Evolutionary conservation across 2,888 invertebrate genomes (phyloP).

Genomic region (Thymelicus sylvestris): DNA sequence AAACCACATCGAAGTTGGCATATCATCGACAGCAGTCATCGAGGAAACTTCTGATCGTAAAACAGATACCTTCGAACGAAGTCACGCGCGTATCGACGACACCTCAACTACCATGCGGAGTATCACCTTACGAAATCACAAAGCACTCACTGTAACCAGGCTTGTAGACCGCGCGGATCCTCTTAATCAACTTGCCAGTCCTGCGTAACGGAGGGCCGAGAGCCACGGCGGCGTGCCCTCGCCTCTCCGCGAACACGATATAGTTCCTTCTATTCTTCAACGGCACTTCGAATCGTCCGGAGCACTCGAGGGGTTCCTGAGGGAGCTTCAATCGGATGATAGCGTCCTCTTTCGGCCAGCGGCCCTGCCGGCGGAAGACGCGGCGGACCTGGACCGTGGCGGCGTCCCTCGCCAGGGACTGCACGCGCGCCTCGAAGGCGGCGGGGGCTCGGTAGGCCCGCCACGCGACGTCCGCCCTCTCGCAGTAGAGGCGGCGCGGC

Average conservation of each 20-base stretch:
- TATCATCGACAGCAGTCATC: conserved; percentile 41
- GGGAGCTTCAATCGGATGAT: conserved; percentile 68
- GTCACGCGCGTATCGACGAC: conserved; percentile 41
- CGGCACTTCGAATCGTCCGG: conserved; percentile 78
- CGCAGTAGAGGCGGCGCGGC: conserved; percentile 78
- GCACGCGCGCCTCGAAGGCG: conserved; percentile 80
- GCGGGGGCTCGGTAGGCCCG: conserved; percentile 80
- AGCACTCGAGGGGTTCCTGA: conserved; percentile 65
- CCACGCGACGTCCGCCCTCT: conserved; percentile 82
- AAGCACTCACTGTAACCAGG: conserved; percentile 80
- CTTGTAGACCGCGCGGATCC: conserved; percentile 80
- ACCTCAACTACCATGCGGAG: conserved; percentile 55
- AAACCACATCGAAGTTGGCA: conserved; percentile 61
- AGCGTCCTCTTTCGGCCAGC: conserved; percentile 74
- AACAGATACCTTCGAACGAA: conserved; percentile 39
- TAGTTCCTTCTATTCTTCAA: conserved; percentile 74
- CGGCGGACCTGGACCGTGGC: conserved; percentile 76
- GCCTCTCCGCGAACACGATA: conserved; percentile 80
- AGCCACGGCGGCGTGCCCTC: conserved; percentile 75
- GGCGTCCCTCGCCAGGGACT: conserved; percentile 71
- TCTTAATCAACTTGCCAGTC: conserved; percentile 71
- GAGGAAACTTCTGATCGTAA: conserved; percentile 36
- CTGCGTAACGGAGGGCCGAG: conserved; percentile 77
- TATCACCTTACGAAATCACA: conserved; percentile 51
- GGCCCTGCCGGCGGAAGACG: conserved; percentile 71